Evolutionary conservation across 37 sponge, comb jelly and placozoan species (phyloP).

Genomic region (Dysidea cf. avara): DNA sequence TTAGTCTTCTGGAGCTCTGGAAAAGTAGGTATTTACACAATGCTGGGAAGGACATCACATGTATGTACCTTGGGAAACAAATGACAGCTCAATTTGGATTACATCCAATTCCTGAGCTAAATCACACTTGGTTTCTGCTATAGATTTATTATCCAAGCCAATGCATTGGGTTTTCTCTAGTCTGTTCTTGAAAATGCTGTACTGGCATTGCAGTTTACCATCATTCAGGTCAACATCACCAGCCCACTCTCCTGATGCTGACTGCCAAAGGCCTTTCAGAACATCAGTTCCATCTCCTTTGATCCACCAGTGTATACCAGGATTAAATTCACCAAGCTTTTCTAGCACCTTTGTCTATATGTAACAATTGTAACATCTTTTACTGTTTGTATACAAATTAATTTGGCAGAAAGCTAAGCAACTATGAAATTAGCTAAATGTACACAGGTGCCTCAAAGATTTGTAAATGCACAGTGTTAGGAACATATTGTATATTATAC

Average conservation of each 20-base stretch:
- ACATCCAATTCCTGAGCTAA: background rate
- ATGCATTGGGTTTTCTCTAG: background rate
- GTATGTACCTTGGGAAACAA: constrained; percentile 9
- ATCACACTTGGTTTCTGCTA: background rate
- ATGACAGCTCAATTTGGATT: constrained; percentile 1
- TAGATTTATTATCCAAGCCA: background rate
- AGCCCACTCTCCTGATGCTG: constrained; percentile 27
- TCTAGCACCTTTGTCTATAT: constrained; percentile 17
- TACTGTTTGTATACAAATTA: too few relatives aligned
- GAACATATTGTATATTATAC: too few relatives aligned
- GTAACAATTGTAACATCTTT: too few relatives aligned
- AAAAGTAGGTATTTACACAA: background rate
- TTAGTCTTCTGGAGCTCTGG: constrained; percentile 8
- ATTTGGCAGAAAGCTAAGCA: too few relatives aligned
- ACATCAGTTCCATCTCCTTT: constrained; percentile 30
- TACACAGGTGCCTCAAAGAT: too few relatives aligned
- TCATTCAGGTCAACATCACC: constrained; percentile 40
- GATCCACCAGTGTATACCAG: constrained; percentile 29
- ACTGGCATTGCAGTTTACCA: constrained; percentile 2
- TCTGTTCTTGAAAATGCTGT: background rate
- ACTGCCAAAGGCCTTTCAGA: constrained; percentile 17
- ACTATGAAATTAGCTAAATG: too few relatives aligned
- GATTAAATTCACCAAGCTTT: background rate
- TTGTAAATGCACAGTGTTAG: too few relatives aligned
- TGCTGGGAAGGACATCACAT: too few relatives aligned